Conservation (phyloP, 1,140 invertebrate species). For the Drosophila ercepeae region DNA sequence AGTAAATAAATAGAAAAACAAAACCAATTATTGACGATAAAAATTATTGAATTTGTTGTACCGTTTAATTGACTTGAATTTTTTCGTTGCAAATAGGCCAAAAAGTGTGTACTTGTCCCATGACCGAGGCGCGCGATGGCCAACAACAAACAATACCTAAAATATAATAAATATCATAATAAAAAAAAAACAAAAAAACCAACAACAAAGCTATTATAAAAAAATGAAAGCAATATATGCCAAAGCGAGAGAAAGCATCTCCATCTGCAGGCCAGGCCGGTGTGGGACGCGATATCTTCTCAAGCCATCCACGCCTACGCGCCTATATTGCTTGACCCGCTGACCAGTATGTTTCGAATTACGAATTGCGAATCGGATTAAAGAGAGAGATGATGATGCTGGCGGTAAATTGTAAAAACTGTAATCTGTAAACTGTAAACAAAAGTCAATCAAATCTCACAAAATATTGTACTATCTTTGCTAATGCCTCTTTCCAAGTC, state of each 20-base stretch:
- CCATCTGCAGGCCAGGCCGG: conserved; percentile 23
- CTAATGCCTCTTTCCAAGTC: conserved; percentile 54
- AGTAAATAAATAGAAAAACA: conserved; percentile 8
- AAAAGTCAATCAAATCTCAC: conserved; percentile 38
- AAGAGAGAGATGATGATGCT: conserved; percentile 36
- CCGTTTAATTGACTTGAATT: conserved; percentile 83
- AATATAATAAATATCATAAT: conserved; percentile 68
- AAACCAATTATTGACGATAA: conserved; percentile 71
- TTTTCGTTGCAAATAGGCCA: conserved; percentile 84
- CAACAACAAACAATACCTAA: conserved; percentile 83
- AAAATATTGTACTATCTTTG: conserved; percentile 43
- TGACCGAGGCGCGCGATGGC: conserved; percentile 84
- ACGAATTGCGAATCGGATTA: conserved; percentile 12
- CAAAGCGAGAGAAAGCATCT: no score
- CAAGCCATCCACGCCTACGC: conserved; percentile 28
- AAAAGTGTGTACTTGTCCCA: conserved; percentile 84
- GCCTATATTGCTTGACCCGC: conserved; percentile 34
- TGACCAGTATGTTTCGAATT: conserved; percentile 26
- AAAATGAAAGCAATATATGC: conserved; percentile 47
- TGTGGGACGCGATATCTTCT: conserved; percentile 33
- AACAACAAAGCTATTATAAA: conserved; percentile 52
- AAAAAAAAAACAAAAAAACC: conserved; percentile 56
- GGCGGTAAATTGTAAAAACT: conserved; percentile 58
- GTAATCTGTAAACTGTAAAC: conserved; percentile 44
- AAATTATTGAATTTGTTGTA: conserved; percentile 64